phyloP scores from a whole-genome alignment of 2,888 invertebrate genomes.

The Julus scanicus region DNA sequence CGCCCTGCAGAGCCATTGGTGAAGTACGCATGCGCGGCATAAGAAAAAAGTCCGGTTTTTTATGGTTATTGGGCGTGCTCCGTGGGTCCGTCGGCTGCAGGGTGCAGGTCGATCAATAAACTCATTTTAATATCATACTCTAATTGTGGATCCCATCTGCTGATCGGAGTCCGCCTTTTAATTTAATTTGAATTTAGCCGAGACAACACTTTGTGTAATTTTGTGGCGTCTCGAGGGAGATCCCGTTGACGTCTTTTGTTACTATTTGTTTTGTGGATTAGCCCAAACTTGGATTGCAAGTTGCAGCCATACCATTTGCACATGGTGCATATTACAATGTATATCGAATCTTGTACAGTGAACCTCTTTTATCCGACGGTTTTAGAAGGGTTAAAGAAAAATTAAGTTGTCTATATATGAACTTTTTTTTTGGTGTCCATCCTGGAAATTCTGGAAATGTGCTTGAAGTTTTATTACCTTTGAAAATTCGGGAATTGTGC shows the following conservation, averaged over 20 bases:
- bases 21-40: neutral
- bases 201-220: conserved; percentile 22
- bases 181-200: conserved; percentile 9
- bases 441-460: too few species aligned
- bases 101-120: neutral
- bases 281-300: conserved; percentile 6
- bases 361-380: too few species aligned
- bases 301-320: neutral
- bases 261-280: neutral
- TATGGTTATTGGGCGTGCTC: neutral
- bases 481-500: too few species aligned
- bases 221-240: conserved; percentile 7
- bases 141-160: conserved; percentile 28
- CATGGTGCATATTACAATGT: too few species aligned
- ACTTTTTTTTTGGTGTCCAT: too few species aligned
- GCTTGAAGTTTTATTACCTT: too few species aligned
- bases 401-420: too few species aligned
- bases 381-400: too few species aligned
- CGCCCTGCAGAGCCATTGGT: neutral
- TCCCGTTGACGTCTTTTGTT: neutral
- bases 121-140: conserved; percentile 8
- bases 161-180: conserved; percentile 27
- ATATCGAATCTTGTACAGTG: too few species aligned
- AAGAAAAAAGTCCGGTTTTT: neutral
- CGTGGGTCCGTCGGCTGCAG: neutral